Evolutionary conservation across 2,888 invertebrate species (phyloP).

Genomic region (Ligdia adustata): DNA sequence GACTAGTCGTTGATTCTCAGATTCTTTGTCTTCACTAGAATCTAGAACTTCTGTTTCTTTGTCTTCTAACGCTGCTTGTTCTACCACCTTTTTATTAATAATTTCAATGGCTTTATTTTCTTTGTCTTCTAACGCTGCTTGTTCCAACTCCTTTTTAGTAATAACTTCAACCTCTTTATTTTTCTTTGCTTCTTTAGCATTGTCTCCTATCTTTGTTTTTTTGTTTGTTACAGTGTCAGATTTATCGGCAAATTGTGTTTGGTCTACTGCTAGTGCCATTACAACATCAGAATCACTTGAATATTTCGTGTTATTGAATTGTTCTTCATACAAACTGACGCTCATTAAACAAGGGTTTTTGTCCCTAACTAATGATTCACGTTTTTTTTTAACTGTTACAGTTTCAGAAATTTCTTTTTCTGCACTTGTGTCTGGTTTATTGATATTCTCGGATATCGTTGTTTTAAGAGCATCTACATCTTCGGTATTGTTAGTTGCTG

Average conservation of each 20-base stretch:
- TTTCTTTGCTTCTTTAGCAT: background rate
- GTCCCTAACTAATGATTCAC: background rate
- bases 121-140: background rate
- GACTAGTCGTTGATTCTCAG: background rate
- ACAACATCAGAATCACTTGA: slow-evolving; percentile 50
- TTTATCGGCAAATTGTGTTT: slow-evolving; percentile 19
- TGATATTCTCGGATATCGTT: slow-evolving; percentile 1
- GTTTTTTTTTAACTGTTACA: background rate
- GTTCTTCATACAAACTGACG: slow-evolving; percentile 64
- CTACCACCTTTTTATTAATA: background rate
- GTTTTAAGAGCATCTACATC: slow-evolving; percentile 20
- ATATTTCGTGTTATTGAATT: slow-evolving; percentile 52
- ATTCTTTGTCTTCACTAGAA: slow-evolving; percentile 5
- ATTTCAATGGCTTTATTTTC: background rate
- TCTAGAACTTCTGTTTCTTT: background rate
- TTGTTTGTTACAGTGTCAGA: background rate
- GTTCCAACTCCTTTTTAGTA: background rate
- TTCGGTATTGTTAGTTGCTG: slow-evolving; percentile 25
- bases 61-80: background rate
- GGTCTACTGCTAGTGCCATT: slow-evolving; percentile 24
- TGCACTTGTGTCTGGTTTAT: background rate
- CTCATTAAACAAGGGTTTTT: slow-evolving; percentile 65
- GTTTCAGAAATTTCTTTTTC: background rate
- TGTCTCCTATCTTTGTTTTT: background rate
- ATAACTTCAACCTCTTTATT: slow-evolving; percentile 2